Evolutionary conservation across 2,888 invertebrate species (phyloP), one percentile per base, ranked within the genome.

Genomic region (Stomorhina lunata): DNA sequence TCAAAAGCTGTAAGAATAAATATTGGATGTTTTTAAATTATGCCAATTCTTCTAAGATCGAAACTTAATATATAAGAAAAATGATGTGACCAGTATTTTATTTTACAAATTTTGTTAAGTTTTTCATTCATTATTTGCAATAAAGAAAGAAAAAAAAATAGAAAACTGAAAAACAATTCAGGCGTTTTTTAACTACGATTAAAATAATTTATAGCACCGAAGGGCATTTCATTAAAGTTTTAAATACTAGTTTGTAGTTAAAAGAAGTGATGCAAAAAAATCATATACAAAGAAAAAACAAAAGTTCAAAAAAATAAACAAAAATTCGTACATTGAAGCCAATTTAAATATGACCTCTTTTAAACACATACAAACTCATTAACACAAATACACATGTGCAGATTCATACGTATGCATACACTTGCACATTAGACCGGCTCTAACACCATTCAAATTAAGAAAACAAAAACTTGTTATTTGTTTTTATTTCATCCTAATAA

Each of bases 271-370:
- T 37, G n/a, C 25, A 57, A 34, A 45, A 34, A 4, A 43, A 17
- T 6, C 25, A 69, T n/a, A 40, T 37, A 20, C 25, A 57, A 34
- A 45, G 25, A 4, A 43, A 17, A 9, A 15, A 69, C 53, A 55
- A 22, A 34, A n/a, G n/a, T 20, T 43, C 25, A 59, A n/a, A 72
- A 57, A 25, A 22, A 61, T n/a, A 61, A 59, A 37, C 45, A 4
- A 50, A 25, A 45, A 9, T 25, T 27, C 9, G 2, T 22, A 5
- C 22, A 73, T 32, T 50, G 29, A 25, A 61, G 29, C 61, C 73
- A 80, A 69, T 75, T 75, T 81, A 66, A 66, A 61, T 71, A 53
- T 81, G 81, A 78, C 78, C 81, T 78, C 73, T 65, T 71, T 77
- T 37, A 45, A 68, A 73, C 29, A 72, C n/a, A 61, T 29, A 50